Evolutionary conservation across 2,888 invertebrate genomes (phyloP), one percentile per base, ranked within the genome.

Genomic region (Drosophila gaucha): DNA sequence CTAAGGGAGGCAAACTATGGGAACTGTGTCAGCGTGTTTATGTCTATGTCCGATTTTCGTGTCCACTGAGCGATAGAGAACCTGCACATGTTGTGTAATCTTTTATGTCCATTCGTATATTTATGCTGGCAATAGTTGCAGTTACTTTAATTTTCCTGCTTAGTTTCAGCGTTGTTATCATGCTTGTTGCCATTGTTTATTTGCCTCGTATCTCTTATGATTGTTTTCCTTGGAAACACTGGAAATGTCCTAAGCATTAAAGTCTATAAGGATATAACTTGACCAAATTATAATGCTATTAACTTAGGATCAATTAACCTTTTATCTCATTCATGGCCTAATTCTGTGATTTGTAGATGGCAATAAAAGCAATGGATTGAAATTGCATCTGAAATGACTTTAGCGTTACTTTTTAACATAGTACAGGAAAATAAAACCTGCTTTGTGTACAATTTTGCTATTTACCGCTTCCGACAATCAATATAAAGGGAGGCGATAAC

Each of bases 401-500:
- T 33, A 2, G 30, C 41, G 28, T 18, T 41, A n/a, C 22, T 22
- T 43, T 10, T 43, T 35, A 31, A 8, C 9, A 47, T 51, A 31
- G 6, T 49, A 56, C 59, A 52, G 20, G 16, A 22, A 62, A 46
- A 22, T 22, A 22, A 64, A 60, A 64, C 71, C 60, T 74, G 74
- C 69, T 56, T 70, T 78, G 70, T 75, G 64, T 73, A 75, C 74
- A 77, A 83, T 83, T 83, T 70, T 71, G 64, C 64, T 67, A 76
- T 74, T 77, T 65, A 67, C 66, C 55, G 50, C 20, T 50, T 46
- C 39, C 41, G 31, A 44, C 64, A 69, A 69, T 64, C 64, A 52
- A 64, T 69, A 50, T n/a, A 12, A 20, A 18, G 4, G 20, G 6
- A 28, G 12, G 14, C 18, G 33, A 55, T 46, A 68, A 35, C 36